Evolutionary conservation across 2,113 vertebrate genomes (phyloP), one percentile per base, ranked within the genome.

Genomic region (Pyxicephalus adspersus): DNA sequence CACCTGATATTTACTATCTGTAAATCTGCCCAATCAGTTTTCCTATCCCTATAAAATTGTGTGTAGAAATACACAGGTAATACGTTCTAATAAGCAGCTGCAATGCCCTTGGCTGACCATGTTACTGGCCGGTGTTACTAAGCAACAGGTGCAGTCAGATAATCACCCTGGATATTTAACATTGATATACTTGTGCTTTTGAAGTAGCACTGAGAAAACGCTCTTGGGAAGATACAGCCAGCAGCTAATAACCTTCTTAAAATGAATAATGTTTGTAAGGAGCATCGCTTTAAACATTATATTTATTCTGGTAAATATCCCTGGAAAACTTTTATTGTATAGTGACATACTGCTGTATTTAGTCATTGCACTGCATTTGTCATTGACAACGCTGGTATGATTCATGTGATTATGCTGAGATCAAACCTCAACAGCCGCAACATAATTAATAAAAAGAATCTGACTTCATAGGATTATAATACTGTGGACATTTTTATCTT

Each of bases 81-180:
- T 55, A 55, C 18, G 18, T 52, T 70, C 25, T 72, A 55, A 55
- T 28, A 68, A 70, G 7, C 31, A 51, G 23, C 29, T 72, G 18
- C 28, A 26, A 72, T 72, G 50, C 18, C 68, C 68, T 72, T 72
- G 50, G 51, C 68, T 55, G 50, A 72, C 52, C 28, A 51, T 54
- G n/a, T n/a, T n/a, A n/a, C n/a, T n/a, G n/a, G n/a, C n/a, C 68
- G 55, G 52, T 72, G 68, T 72, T 55, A 72, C 50, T 54, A 28
- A 11, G 50, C 50, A 72, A 72, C 50, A 72, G 68, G 68, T 72
- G 68, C 50, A 31, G 20, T 55, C 51, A 28, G 52, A 72, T 72
- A 54, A 29, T 72, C 50, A 71, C 54, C 17, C 19, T 11, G 50
- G 51, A 55, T 55, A 72, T 72, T 72, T 72, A 28, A 72, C 51